Base-by-base conservation (phyloP, 2,888 invertebrate genomes). In the Endotricha flammealis region DNA sequence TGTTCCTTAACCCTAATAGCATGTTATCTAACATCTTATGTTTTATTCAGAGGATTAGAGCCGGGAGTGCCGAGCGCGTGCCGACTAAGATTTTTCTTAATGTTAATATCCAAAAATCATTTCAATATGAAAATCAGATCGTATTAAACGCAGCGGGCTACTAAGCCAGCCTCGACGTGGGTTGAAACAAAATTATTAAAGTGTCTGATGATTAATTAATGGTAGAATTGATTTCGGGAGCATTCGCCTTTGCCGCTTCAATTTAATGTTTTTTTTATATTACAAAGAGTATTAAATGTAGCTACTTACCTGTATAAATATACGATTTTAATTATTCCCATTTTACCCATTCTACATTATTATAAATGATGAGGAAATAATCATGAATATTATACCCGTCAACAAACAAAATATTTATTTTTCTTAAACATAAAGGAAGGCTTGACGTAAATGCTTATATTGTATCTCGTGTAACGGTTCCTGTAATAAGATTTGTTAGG, bases 11-110 rank as follows among this genome's bases (percentile, higher is more conserved):
- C 73, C 72, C 72, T 79, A 76, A 80, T 75, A 75, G 72, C 71
- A 70, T 64, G 71, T 74, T 80, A 85, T 82, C 79, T 72, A 71
- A 64, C 62, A 75, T 73, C 81, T 79, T 73, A 85, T 83, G 83
- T 82, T 68, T 86, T 83, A 85, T 86, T 85, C 83, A 86, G 58
- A 57, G 50, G 77, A 82, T 86, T 80, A 83, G 66, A 53, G 62
- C 54, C 51, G 66, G 64, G 64, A 50, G 68, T 61, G 62, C 53
- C 54, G 47, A 34, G 52, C 63, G 71, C 69, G 68, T 64, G 64
- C 67, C 57, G 47, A 38, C 53, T 48, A 67, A 61, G 67, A 71
- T 73, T 75, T 77, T 77, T 78, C 65, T 61, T 66, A 71, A 67
- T 62, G 63, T 61, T 65, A 63, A 70, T 69, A 68, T 64, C 60